These are phyloP conservation scores for Podarcis lilfordi DNA, from an alignment of 2,797 vertebrate species.

Conservation along the genomic window DNA sequence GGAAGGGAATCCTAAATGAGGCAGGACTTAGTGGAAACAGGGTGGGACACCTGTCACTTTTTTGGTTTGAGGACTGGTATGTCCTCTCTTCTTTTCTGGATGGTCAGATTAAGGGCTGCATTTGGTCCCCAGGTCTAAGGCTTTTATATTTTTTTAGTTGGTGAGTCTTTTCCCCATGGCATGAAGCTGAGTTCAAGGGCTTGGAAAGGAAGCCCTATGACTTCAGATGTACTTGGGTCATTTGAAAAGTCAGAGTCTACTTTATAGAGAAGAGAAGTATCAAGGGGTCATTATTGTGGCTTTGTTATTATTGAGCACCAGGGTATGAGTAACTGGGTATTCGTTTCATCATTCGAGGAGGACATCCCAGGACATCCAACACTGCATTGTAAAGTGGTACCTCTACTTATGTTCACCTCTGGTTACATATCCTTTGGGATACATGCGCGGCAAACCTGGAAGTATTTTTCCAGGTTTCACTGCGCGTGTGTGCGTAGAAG, in stretches of 20 bases:
- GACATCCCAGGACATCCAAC: not conserved
- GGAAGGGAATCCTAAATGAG: too few relatives aligned
- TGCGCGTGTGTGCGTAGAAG: too few relatives aligned
- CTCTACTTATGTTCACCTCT: too few relatives aligned
- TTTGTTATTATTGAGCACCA: not conserved
- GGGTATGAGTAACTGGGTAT: not conserved
- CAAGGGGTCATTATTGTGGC: not conserved
- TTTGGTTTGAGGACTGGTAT: too few relatives aligned
- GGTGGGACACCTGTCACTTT: too few relatives aligned
- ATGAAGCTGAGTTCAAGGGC: not conserved
- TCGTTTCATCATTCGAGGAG: not conserved
- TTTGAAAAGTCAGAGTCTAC: not conserved
- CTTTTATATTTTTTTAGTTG: not conserved
- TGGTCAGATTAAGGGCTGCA: too few relatives aligned
- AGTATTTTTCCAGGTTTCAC: too few relatives aligned
- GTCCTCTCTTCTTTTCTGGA: too few relatives aligned
- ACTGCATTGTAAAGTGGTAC: not conserved
- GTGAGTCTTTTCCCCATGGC: not conserved
- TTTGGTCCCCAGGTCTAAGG: too few relatives aligned
- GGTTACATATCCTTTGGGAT: too few relatives aligned
- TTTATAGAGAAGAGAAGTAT: not conserved
- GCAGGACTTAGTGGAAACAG: too few relatives aligned
- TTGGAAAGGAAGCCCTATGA: not conserved
- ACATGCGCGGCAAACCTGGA: too few relatives aligned
- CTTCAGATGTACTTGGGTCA: not conserved